Conservation (phyloP, 1,140 invertebrate genomes). For the Trachymyrmex cornetzi region DNA sequence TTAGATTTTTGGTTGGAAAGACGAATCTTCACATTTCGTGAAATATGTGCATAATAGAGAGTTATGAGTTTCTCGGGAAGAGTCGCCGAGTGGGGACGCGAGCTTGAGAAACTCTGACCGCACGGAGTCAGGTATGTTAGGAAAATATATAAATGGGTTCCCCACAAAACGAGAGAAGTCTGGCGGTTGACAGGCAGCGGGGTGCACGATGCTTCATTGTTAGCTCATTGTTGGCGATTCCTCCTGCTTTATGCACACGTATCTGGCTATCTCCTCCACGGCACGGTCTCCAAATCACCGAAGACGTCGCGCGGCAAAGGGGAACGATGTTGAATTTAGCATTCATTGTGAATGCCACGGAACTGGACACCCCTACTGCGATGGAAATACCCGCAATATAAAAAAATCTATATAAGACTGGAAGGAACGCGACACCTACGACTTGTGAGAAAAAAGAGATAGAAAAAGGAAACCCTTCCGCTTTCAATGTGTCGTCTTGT, state of each 20-base stretch:
- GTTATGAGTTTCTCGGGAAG: constrained; percentile 63
- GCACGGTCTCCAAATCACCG: constrained; percentile 26
- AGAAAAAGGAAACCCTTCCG: constrained; percentile 42
- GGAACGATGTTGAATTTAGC: constrained; percentile 71
- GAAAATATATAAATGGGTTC: constrained; percentile 77
- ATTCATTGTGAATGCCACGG: constrained; percentile 68
- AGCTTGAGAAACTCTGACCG: constrained; percentile 75
- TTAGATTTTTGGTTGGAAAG: background rate
- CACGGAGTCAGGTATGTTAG: constrained; percentile 75
- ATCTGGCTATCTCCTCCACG: constrained; percentile 62
- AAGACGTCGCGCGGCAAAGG: constrained; percentile 29
- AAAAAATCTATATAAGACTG: constrained; percentile 19
- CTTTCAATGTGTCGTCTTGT: constrained; percentile 18
- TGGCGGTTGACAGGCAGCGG: constrained; percentile 68
- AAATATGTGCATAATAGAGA: constrained; percentile 37
- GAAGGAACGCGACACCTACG: constrained; percentile 31
- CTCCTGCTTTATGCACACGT: constrained; percentile 70
- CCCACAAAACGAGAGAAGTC: constrained; percentile 75
- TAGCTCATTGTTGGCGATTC: constrained; percentile 80
- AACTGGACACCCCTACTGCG: constrained; percentile 70
- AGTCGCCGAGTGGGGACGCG: constrained; percentile 1
- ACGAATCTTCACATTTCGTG: constrained; percentile 16
- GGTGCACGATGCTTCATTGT: constrained; percentile 76
- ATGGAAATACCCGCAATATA: constrained; percentile 53
- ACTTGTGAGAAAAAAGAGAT: background rate